phyloP scores from a whole-genome alignment of 2,888 invertebrate genomes.

The Ophraella communa region DNA sequence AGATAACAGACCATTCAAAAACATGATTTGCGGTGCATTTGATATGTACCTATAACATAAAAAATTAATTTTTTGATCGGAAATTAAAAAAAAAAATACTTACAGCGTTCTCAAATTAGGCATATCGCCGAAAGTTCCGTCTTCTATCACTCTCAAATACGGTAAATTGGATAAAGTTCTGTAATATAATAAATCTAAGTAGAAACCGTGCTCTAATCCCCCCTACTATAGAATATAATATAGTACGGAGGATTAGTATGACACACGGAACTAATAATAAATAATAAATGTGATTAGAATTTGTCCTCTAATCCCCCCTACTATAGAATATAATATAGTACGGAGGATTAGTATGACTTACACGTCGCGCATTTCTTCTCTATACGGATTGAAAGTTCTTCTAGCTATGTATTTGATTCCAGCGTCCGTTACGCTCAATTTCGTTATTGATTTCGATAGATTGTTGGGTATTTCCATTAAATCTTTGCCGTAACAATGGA shows the following conservation, averaged over 20 bases:
- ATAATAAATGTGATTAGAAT: too few relatives aligned
- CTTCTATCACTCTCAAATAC: conserved; percentile 63
- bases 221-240: too few relatives aligned
- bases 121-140: conserved; percentile 67
- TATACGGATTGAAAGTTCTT: conserved; percentile 53
- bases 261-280: too few relatives aligned
- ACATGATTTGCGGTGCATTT: conserved; percentile 69
- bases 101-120: conserved; percentile 61
- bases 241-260: too few relatives aligned
- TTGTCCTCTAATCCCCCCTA: too few relatives aligned
- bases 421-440: conserved; percentile 55
- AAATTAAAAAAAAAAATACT: conserved; percentile 41
- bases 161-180: conserved; percentile 67
- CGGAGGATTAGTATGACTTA: conserved; percentile 49
- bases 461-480: conserved; percentile 51
- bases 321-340: too few relatives aligned
- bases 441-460: conserved; percentile 49
- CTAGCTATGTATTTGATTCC: conserved; percentile 50
- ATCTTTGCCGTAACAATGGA: conserved; percentile 51
- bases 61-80: neutral
- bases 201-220: too few relatives aligned
- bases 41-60: conserved; percentile 68
- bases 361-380: conserved; percentile 55
- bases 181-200: conserved; percentile 51
- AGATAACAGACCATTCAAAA: conserved; percentile 62